Conservation (phyloP, 1,140 invertebrate genomes). For the Drosophila kurseongensis region DNA sequence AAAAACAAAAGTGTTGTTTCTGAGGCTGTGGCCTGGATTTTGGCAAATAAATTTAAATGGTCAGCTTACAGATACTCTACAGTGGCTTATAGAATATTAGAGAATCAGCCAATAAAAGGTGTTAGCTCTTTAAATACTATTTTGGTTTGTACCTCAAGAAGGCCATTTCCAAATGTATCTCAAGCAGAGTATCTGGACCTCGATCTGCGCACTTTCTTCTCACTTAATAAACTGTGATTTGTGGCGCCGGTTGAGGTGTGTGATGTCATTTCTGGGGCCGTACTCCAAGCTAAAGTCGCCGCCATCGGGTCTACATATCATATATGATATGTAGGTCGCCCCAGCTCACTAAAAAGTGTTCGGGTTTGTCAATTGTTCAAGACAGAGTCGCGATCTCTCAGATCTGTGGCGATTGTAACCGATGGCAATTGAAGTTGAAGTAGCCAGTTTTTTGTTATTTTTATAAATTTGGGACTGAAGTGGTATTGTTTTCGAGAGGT, state of each 20-base stretch:
- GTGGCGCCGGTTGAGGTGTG: constrained; percentile 54
- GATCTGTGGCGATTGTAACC: constrained; percentile 64
- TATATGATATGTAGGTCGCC: constrained; percentile 61
- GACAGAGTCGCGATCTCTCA: constrained; percentile 42
- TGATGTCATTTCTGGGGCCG: constrained; percentile 64
- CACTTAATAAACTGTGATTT: constrained; percentile 60
- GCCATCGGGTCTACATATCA: constrained; percentile 49
- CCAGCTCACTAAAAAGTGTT: constrained; percentile 29
- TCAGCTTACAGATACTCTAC: background rate
- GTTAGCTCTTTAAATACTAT: too few relatives aligned
- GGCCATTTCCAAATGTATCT: background rate
- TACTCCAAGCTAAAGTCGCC: constrained; percentile 49
- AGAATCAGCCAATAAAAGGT: background rate
- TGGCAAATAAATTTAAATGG: background rate
- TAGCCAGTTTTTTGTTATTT: constrained; percentile 53
- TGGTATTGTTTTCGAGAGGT: constrained; percentile 53
- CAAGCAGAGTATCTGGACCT: constrained; percentile 19
- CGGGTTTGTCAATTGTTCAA: constrained; percentile 64
- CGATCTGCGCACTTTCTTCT: constrained; percentile 23
- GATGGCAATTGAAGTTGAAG: constrained; percentile 66
- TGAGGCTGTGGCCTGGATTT: constrained; percentile 27
- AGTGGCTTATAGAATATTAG: background rate
- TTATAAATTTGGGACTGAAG: constrained; percentile 59
- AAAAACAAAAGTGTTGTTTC: constrained; percentile 4
- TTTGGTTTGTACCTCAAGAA: background rate